These are phyloP conservation scores for Ptychadena robeensis DNA, from an alignment of 2,797 vertebrate species.

Conservation along the genomic window DNA sequence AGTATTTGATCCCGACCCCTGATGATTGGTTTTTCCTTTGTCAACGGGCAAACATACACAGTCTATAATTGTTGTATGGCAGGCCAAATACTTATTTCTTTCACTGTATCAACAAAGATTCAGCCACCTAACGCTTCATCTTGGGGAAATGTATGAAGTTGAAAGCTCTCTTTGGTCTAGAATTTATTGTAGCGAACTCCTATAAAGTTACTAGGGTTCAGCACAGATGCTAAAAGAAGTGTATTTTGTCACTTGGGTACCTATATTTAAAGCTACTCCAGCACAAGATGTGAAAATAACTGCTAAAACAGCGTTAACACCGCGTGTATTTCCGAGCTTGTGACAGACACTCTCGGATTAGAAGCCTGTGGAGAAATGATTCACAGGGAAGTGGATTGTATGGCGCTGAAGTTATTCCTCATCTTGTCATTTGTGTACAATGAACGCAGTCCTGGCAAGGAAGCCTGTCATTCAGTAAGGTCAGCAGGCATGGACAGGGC, in stretches of 20 bases:
- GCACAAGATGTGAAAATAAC: conserved; percentile 35
- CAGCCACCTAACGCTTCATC: too few relatives aligned
- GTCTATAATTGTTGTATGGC: too few relatives aligned
- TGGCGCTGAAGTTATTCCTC: neutral
- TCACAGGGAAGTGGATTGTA: conserved; percentile 54
- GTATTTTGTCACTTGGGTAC: conserved; percentile 36
- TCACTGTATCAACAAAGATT: too few relatives aligned
- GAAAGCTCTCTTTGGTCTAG: too few relatives aligned
- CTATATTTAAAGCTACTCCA: conserved; percentile 51
- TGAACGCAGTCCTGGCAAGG: neutral
- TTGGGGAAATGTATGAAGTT: too few relatives aligned
- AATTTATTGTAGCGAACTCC: too few relatives aligned
- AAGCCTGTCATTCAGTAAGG: neutral
- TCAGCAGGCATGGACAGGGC: neutral
- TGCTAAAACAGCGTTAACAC: conserved; percentile 60
- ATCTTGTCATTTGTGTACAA: neutral
- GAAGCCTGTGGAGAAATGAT: conserved; percentile 65
- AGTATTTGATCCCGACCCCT: too few relatives aligned
- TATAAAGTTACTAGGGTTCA: conserved; percentile 30
- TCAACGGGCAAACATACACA: too few relatives aligned
- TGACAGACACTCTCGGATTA: conserved; percentile 67
- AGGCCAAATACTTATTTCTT: too few relatives aligned
- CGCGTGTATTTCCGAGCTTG: neutral
- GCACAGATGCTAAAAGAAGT: conserved; percentile 27
- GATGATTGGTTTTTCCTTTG: too few relatives aligned